Conservation (phyloP, 2,113 vertebrate genomes). For the Rhabdomys dilectus region DNA sequence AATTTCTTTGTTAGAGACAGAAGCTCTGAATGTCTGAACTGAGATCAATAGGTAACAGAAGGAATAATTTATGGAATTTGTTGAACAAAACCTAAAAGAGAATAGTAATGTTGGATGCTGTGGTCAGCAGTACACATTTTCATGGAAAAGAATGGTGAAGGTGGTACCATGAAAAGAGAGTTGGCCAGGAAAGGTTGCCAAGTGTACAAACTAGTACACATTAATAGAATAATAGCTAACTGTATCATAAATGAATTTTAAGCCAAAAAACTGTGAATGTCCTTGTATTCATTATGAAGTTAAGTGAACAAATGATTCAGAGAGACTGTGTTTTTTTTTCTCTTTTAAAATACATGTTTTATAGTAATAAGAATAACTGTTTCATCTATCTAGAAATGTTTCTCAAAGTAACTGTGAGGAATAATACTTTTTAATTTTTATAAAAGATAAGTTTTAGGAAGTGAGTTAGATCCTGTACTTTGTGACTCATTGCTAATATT, state of each 20-base stretch:
- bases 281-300: neutral
- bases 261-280: too few relatives aligned
- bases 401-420: neutral
- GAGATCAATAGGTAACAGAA: neutral
- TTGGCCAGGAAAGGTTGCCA: neutral
- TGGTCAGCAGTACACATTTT: neutral
- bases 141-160: neutral
- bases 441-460: neutral
- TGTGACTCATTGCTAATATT: neutral
- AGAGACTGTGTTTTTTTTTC: rapidly evolving
- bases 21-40: neutral
- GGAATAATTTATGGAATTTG: neutral
- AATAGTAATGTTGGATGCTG: neutral
- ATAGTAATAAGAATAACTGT: neutral
- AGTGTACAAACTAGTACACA: neutral
- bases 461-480: neutral
- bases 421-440: neutral
- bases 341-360: neutral
- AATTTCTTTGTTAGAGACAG: neutral
- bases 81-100: neutral
- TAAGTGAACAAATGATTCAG: rapidly evolving
- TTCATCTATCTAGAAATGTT: neutral
- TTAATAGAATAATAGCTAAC: neutral
- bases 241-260: neutral
- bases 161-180: neutral